These are phyloP conservation scores for Rhagophthalmus giganteus DNA, from an alignment of 2,888 invertebrate species.

Conservation along the genomic window DNA sequence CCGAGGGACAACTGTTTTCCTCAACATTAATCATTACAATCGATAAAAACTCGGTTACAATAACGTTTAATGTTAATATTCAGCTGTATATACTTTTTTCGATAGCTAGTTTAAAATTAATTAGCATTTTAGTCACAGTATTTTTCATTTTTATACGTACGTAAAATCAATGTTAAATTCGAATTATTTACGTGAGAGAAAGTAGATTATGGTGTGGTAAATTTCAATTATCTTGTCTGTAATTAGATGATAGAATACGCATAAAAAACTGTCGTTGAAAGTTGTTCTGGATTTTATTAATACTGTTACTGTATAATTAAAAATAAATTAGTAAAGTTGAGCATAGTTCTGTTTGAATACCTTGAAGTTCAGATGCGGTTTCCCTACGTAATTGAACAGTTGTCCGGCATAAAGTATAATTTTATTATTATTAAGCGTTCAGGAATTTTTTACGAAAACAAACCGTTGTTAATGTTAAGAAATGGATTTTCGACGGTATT, in stretches of 20 bases:
- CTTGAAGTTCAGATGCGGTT: neutral
- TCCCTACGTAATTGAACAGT: neutral
- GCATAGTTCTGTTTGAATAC: neutral
- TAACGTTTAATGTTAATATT: slow-evolving; percentile 6
- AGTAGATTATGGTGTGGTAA: slow-evolving; percentile 10
- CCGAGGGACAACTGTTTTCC: slow-evolving; percentile 1
- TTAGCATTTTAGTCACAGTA: slow-evolving; percentile 13
- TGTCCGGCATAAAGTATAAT: too few relatives aligned
- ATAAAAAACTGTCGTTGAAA: slow-evolving; percentile 10
- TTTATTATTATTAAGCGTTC: too few relatives aligned
- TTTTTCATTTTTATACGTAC: slow-evolving; percentile 9
- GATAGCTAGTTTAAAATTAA: slow-evolving; percentile 10
- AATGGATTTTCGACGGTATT: too few relatives aligned
- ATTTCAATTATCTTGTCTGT: slow-evolving; percentile 17
- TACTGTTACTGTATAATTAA: slow-evolving; percentile 4
- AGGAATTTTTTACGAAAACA: too few relatives aligned
- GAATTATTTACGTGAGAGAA: slow-evolving; percentile 22
- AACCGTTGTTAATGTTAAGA: too few relatives aligned
- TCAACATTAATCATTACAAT: neutral
- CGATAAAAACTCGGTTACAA: slow-evolving; percentile 8
- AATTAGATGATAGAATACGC: slow-evolving; percentile 8
- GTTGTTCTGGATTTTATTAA: slow-evolving; percentile 5
- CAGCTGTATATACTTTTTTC: slow-evolving; percentile 5
- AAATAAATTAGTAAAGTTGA: slow-evolving; percentile 4
- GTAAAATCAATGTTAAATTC: slow-evolving; percentile 13